These are phyloP conservation scores for Tachina grossa DNA, from an alignment of 2,888 invertebrate species.

Conservation along the genomic window DNA sequence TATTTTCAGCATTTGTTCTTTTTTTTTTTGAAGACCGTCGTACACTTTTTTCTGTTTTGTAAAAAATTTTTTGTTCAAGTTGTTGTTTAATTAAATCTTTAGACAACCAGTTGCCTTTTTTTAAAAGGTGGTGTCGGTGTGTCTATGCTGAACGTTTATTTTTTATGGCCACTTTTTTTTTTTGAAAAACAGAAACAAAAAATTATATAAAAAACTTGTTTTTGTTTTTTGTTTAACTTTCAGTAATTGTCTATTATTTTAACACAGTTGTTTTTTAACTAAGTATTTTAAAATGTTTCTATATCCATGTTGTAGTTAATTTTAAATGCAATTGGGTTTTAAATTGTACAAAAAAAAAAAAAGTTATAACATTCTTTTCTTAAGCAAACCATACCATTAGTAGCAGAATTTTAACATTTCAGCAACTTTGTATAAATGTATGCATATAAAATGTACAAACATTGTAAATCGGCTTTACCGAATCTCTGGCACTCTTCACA, in stretches of 20 bases:
- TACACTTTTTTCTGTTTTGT: background rate
- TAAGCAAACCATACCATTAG: background rate
- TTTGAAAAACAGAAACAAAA: background rate
- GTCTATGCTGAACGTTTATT: conserved; percentile 46
- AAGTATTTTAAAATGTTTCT: conserved; percentile 30
- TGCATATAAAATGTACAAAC: too few species aligned
- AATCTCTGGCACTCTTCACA: too few species aligned
- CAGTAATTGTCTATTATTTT: conserved; percentile 27
- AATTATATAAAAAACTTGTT: conserved; percentile 1
- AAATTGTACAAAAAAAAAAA: conserved; percentile 29
- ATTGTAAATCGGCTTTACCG: too few species aligned
- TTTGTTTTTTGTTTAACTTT: conserved; percentile 18
- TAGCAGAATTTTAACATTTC: conserved; percentile 12
- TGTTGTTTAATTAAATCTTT: conserved; percentile 50
- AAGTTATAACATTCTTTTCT: background rate
- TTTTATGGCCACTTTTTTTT: background rate
- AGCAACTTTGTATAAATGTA: too few species aligned
- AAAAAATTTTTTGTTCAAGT: conserved; percentile 17
- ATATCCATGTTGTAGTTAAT: conserved; percentile 38
- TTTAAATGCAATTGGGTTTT: conserved; percentile 19
- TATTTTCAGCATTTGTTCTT: conserved; percentile 4
- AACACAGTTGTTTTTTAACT: conserved; percentile 6
- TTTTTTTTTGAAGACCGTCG: conserved; percentile 5
- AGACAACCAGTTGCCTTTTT: conserved; percentile 54
- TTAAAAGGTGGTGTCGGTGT: conserved; percentile 58